Percentiles rank a stretch among this genome's conserved stretches.
phyloP scores from a whole-genome alignment of 2,113 vertebrate genomes.

The Lagopus leucura region DNA sequence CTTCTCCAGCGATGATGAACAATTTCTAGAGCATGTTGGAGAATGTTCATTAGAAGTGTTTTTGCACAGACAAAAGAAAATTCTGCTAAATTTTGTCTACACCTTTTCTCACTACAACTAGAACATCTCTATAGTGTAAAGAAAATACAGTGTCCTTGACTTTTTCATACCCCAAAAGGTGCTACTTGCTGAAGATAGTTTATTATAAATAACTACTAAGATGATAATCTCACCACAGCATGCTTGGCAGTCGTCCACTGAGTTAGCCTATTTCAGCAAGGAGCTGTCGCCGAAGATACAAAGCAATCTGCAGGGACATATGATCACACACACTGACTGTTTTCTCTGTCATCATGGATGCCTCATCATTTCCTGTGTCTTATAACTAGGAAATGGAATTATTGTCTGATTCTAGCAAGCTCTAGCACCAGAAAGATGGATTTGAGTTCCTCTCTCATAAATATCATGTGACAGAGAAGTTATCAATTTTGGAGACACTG shows the following conservation, averaged over 20 bases:
- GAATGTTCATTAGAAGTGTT: background rate
- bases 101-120: background rate
- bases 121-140: background rate
- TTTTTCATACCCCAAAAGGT: conserved; percentile 62
- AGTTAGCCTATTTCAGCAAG: conserved; percentile 68
- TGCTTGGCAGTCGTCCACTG: conserved; percentile 67
- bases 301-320: conserved; percentile 72
- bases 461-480: background rate
- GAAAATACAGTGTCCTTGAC: conserved; percentile 50
- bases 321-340: conserved; percentile 71
- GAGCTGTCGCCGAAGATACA: conserved; percentile 71
- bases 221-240: conserved; percentile 70
- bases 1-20: background rate
- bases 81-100: background rate
- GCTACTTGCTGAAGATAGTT: conserved; percentile 56
- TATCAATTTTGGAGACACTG: background rate
- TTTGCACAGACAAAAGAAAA: background rate
- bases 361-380: conserved; percentile 59
- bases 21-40: background rate
- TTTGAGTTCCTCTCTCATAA: conserved; percentile 4
- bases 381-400: conserved; percentile 64
- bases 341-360: conserved; percentile 70
- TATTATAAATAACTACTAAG: conserved; percentile 68
- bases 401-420: conserved; percentile 39
- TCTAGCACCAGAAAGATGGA: conserved; percentile 25